Percentiles rank a stretch among this genome's conserved stretches.
Conservation (phyloP, 2,888 invertebrate genomes). For the Mantis religiosa region DNA sequence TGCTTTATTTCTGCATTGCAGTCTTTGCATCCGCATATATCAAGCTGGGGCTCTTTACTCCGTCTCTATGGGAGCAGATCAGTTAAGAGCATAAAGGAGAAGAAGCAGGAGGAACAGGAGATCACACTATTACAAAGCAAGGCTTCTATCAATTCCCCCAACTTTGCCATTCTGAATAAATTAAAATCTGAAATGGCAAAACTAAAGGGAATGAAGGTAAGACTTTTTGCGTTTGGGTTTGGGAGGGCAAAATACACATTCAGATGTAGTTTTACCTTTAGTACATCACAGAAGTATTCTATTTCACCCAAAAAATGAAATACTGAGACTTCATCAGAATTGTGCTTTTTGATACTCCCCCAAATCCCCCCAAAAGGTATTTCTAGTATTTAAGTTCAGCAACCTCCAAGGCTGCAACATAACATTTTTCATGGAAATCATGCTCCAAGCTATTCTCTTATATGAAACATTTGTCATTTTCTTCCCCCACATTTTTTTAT, state of each 20-base stretch:
- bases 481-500: too few species aligned
- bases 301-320: too few species aligned
- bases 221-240: not conserved
- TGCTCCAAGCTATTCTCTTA: too few species aligned
- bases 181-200: constrained; percentile 77
- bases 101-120: constrained; percentile 87
- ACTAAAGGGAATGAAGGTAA: constrained; percentile 55
- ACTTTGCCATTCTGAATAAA: constrained; percentile 84
- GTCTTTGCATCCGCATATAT: constrained; percentile 90
- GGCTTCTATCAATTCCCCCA: constrained; percentile 85
- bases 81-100: constrained; percentile 86
- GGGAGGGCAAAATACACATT: not conserved
- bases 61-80: constrained; percentile 90
- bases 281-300: too few species aligned
- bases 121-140: constrained; percentile 85
- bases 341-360: too few species aligned
- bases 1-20: constrained; percentile 40
- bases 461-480: too few species aligned
- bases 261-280: not conserved
- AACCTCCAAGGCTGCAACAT: too few species aligned
- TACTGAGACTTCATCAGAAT: too few species aligned
- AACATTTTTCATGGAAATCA: too few species aligned
- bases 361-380: too few species aligned
- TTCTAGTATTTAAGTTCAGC: too few species aligned
- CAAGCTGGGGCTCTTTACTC: constrained; percentile 90